phyloP scores from a whole-genome alignment of 2,113 vertebrate species.

The Limnothrissa miodon region DNA sequence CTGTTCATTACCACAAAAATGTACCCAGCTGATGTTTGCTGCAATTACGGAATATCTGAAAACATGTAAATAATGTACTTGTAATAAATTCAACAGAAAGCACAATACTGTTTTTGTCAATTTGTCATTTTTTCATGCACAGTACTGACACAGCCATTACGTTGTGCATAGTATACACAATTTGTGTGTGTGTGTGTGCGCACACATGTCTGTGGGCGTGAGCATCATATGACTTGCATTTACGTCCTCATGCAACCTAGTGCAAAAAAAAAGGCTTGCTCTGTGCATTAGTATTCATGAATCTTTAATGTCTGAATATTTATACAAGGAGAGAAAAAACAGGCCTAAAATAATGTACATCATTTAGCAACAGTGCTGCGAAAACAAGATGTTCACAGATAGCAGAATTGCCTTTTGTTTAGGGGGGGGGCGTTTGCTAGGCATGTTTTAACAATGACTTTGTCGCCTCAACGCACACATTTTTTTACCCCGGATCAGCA shows the following conservation, averaged over 20 bases:
- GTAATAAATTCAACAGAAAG: conserved; percentile 16
- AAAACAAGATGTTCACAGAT: conserved; percentile 29
- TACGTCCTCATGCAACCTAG: neutral
- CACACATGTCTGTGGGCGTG: neutral
- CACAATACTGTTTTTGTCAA: neutral
- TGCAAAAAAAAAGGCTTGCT: neutral
- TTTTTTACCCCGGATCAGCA: conserved; percentile 44
- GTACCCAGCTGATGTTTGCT: conserved; percentile 1
- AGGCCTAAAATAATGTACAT: conserved; percentile 22
- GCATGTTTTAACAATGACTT: conserved; percentile 10
- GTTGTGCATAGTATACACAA: neutral
- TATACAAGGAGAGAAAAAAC: conserved; percentile 9
- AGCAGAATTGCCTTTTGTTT: conserved; percentile 14
- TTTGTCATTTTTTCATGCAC: conserved; percentile 5
- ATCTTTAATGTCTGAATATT: conserved; percentile 31
- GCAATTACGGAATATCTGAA: conserved; percentile 12
- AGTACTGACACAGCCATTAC: neutral
- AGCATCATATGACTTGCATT: conserved; percentile 5
- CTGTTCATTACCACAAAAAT: conserved; percentile 3
- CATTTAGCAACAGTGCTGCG: neutral
- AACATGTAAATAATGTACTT: conserved; percentile 21
- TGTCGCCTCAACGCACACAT: conserved; percentile 18
- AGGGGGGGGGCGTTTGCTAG: conserved; percentile 10
- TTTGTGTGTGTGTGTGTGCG: neutral
- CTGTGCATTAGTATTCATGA: conserved; percentile 30